phyloP scores from a whole-genome alignment of 2,113 vertebrate genomes.

The human region DNA sequence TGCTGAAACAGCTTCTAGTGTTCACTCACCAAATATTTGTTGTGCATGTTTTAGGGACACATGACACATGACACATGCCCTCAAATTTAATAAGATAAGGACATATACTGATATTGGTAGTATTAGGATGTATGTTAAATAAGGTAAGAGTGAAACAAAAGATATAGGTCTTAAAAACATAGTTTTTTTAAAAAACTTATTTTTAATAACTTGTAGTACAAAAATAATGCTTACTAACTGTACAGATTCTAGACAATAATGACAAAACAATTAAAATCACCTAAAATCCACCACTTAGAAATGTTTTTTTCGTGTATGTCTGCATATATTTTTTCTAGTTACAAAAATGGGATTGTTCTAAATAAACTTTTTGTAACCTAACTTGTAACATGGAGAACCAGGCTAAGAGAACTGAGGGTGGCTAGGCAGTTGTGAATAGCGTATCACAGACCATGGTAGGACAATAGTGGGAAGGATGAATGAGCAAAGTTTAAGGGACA shows the following conservation, averaged over 20 bases:
- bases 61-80: neutral
- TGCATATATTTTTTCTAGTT: neutral
- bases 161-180: neutral
- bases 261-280: neutral
- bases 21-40: neutral
- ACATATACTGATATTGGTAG: neutral
- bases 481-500: neutral
- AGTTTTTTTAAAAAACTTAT: neutral
- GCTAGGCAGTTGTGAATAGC: neutral
- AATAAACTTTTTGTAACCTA: neutral
- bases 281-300: neutral
- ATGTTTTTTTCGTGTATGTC: neutral
- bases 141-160: neutral
- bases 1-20: neutral
- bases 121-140: neutral
- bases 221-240: neutral
- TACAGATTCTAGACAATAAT: neutral
- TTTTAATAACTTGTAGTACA: neutral
- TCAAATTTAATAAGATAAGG: neutral
- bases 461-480: neutral
- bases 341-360: neutral
- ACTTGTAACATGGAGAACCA: neutral
- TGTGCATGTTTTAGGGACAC: neutral
- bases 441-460: neutral
- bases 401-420: neutral